Conservation (phyloP, 1,140 invertebrate species). For the Drosophila tristis region DNA sequence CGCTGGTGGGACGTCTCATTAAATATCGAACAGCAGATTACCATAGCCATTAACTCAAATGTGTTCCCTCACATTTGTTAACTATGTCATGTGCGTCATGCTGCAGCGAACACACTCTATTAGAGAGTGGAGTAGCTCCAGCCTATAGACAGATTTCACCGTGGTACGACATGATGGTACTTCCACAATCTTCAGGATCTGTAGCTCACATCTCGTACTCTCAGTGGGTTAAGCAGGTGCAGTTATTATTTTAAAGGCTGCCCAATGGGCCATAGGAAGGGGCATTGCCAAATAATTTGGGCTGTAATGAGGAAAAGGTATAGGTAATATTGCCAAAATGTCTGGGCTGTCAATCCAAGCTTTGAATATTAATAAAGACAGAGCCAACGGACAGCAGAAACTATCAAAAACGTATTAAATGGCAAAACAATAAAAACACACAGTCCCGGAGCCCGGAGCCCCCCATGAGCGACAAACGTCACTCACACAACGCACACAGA, state of each 20-base stretch:
- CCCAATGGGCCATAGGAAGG: constrained; percentile 8
- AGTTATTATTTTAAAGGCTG: too few relatives aligned
- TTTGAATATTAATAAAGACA: constrained; percentile 52
- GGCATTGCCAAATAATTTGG: constrained; percentile 15
- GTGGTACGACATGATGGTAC: too few relatives aligned
- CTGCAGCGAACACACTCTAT: not conserved
- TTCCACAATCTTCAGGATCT: too few relatives aligned
- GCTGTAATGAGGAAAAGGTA: constrained; percentile 1
- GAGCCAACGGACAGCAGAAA: constrained; percentile 38
- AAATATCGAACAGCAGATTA: constrained; percentile 17
- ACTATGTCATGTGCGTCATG: constrained; percentile 23
- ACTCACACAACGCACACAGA: constrained; percentile 30
- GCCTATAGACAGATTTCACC: too few relatives aligned
- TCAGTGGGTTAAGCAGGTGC: too few relatives aligned
- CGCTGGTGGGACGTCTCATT: not conserved
- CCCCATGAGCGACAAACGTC: constrained; percentile 48
- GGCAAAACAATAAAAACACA: constrained; percentile 39
- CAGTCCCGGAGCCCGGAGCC: not conserved
- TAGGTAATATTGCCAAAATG: constrained; percentile 10
- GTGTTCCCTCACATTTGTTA: constrained; percentile 29
- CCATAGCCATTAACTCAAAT: constrained; percentile 20
- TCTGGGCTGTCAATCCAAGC: constrained; percentile 44
- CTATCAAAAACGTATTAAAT: constrained; percentile 54
- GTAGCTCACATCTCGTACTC: too few relatives aligned
- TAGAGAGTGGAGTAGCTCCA: too few relatives aligned